Percentiles rank a stretch among this genome's conserved stretches.
Conservation (phyloP, 1,140 invertebrate species). For the Caenorhabditis latens region DNA sequence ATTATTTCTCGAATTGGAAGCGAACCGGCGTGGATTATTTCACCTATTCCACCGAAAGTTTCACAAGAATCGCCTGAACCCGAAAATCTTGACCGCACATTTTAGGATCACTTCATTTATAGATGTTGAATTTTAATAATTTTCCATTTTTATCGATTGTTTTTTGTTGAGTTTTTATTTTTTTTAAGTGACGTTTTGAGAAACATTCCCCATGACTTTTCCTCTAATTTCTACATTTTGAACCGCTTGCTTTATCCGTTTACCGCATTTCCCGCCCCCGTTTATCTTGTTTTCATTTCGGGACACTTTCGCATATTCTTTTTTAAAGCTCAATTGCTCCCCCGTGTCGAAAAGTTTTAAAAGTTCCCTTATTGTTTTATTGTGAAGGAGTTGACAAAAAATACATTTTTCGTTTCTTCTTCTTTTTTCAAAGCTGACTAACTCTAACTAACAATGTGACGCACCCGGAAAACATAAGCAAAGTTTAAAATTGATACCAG, state of each 20-base stretch:
- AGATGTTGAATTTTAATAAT: constrained; percentile 4
- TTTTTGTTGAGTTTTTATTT: constrained; percentile 32
- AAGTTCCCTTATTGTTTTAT: constrained; percentile 3
- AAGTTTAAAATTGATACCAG: constrained; percentile 47
- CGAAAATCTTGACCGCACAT: constrained; percentile 18
- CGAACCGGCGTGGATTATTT: background rate
- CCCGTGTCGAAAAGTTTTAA: constrained; percentile 20
- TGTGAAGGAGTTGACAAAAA: background rate
- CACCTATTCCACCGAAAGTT: background rate
- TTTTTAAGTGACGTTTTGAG: background rate
- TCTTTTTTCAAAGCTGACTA: background rate
- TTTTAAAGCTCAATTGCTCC: background rate
- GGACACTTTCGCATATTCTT: background rate
- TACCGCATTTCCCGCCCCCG: background rate
- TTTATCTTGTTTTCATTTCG: constrained; percentile 1
- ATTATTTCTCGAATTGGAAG: constrained; percentile 16
- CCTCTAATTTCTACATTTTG: background rate
- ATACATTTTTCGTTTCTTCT: background rate
- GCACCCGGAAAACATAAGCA: constrained; percentile 29
- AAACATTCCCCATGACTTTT: constrained; percentile 30
- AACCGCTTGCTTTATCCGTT: background rate
- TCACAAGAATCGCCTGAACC: background rate
- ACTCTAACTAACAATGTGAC: constrained; percentile 27
- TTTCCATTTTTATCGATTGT: background rate
- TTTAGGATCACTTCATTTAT: background rate